phyloP scores from a whole-genome alignment of 2,888 invertebrate species.

The Noctua janthe region DNA sequence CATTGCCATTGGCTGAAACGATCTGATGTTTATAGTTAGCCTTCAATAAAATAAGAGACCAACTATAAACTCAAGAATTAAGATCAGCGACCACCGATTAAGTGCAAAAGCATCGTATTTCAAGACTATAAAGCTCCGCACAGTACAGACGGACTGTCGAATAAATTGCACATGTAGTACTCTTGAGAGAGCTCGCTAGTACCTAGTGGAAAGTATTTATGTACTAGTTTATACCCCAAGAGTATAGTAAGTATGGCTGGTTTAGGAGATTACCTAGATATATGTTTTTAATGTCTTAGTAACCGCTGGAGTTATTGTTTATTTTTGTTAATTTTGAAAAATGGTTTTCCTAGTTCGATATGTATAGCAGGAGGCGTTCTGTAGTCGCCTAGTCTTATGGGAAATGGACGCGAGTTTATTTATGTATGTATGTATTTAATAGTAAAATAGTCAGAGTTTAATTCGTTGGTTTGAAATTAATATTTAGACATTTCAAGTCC shows the following conservation, averaged over 20 bases:
- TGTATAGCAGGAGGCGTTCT: background rate
- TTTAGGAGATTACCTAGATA: background rate
- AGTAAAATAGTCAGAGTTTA: too few relatives aligned
- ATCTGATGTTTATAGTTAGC: background rate
- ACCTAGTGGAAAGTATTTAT: background rate
- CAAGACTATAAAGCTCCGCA: constrained; percentile 28
- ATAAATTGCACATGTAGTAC: constrained; percentile 46
- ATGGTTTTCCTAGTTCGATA: background rate
- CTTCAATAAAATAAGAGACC: background rate
- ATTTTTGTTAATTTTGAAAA: background rate
- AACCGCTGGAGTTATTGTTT: background rate
- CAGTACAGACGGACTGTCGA: constrained; percentile 18
- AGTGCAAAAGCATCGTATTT: constrained; percentile 35
- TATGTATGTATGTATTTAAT: too few relatives aligned
- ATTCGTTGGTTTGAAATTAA: too few relatives aligned
- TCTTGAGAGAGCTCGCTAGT: constrained; percentile 18
- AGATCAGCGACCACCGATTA: constrained; percentile 4
- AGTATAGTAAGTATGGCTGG: background rate
- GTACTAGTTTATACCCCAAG: background rate
- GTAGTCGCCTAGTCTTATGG: too few relatives aligned
- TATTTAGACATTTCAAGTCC: too few relatives aligned
- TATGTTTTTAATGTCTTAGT: background rate
- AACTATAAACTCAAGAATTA: constrained; percentile 16
- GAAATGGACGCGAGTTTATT: too few relatives aligned
- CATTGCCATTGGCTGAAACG: too few relatives aligned